phyloP scores from a whole-genome alignment of 2,888 invertebrate species.

The Brachylomia viminalis region DNA sequence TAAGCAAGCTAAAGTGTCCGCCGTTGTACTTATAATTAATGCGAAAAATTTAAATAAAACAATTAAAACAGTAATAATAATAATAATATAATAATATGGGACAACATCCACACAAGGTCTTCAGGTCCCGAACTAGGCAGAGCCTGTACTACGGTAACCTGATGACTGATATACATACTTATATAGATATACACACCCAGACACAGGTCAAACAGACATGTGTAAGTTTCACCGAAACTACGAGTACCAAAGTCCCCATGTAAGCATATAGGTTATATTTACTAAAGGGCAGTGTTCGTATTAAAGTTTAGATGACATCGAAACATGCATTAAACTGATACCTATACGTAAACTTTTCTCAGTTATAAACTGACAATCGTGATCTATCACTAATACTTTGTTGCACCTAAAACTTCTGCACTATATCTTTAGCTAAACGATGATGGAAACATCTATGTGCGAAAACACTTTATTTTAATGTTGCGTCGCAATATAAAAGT shows the following conservation, averaged over 20 bases:
- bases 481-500: background rate
- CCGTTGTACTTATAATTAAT: no score
- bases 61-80: no score
- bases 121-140: no score
- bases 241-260: no score
- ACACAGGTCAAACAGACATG: no score
- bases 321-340: slow-evolving; percentile 30
- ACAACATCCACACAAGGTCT: no score
- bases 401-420: slow-evolving; percentile 34
- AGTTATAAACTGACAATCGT: slow-evolving; percentile 39
- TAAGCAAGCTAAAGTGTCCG: no score
- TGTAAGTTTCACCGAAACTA: background rate
- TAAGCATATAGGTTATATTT: background rate
- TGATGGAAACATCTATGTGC: slow-evolving; percentile 10
- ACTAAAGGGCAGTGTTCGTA: slow-evolving; percentile 7
- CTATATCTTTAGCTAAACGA: slow-evolving; percentile 27
- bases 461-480: slow-evolving; percentile 14
- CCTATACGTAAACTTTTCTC: slow-evolving; percentile 32
- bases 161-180: no score
- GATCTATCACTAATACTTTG: slow-evolving; percentile 51
- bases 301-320: slow-evolving; percentile 22
- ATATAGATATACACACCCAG: no score
- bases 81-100: no score
- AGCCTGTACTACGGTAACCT: no score
- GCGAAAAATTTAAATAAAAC: no score